A percentile compares a stretch with the other conserved stretches of the same genome.
phyloP scores from a whole-genome alignment of 2,797 vertebrate genomes.

The Pelochelys cantorii region DNA sequence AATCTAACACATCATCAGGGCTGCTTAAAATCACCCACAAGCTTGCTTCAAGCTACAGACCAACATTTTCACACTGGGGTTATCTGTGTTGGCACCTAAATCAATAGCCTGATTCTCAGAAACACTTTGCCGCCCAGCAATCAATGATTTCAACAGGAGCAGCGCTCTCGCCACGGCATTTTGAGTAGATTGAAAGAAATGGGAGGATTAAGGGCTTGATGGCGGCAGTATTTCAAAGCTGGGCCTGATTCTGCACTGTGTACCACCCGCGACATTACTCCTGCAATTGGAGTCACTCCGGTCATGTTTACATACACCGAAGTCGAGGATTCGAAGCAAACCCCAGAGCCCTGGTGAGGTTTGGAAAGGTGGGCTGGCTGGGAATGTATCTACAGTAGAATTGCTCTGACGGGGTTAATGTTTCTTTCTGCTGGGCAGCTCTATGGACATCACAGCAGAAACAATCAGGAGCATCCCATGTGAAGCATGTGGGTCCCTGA shows the following conservation, averaged over 20 bases:
- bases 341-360: too few species aligned
- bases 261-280: background rate
- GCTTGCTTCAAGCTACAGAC: background rate
- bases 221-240: background rate
- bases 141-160: rapidly evolving
- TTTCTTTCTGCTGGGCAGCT: background rate
- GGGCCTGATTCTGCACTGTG: background rate
- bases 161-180: background rate
- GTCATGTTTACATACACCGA: too few species aligned
- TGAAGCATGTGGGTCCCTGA: background rate
- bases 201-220: background rate
- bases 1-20: rapidly evolving
- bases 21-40: background rate
- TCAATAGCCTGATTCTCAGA: background rate
- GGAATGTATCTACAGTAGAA: background rate
- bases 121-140: rapidly evolving
- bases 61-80: background rate
- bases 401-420: background rate
- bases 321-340: background rate
- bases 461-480: background rate
- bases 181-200: background rate
- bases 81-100: background rate
- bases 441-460: background rate
- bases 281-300: background rate
- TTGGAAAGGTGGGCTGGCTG: background rate